Evolutionary conservation across 2,888 invertebrate species (phyloP).

Genomic region (Scaptomyza parva): DNA sequence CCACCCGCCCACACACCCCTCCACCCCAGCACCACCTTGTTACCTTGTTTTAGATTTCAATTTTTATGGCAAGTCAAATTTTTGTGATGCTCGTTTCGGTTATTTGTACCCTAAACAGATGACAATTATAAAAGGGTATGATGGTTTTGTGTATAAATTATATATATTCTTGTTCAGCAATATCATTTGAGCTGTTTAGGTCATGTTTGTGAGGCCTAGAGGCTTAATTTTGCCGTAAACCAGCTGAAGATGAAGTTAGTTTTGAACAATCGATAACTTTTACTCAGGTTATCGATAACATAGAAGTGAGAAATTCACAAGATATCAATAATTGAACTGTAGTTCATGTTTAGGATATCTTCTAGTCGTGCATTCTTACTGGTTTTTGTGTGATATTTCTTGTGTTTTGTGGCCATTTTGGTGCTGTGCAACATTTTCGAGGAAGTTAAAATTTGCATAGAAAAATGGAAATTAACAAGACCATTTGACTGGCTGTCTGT

Average conservation of each 20-base stretch:
- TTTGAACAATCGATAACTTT: not conserved
- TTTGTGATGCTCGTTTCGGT: conserved; percentile 65
- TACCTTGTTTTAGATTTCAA: conserved; percentile 70
- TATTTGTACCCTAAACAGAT: not conserved
- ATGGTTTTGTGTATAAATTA: not conserved
- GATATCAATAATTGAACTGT: no score
- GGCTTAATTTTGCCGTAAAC: no score
- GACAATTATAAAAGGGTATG: not conserved
- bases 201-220: not conserved
- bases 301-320: no score
- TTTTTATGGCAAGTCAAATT: conserved; percentile 80
- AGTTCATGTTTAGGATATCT: not conserved
- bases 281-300: not conserved
- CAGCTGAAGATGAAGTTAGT: no score
- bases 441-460: conserved; percentile 82
- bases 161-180: no score
- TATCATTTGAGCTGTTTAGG: not conserved
- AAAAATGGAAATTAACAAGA: conserved; percentile 83
- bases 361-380: not conserved
- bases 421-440: conserved; percentile 66
- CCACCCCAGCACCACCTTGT: conserved; percentile 54
- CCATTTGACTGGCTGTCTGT: conserved; percentile 73
- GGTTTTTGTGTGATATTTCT: conserved; percentile 40
- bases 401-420: conserved; percentile 59
- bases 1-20: conserved; percentile 65